Evolutionary conservation across 2,113 vertebrate genomes (phyloP), one percentile per base, ranked within the genome.

Genomic region (Saccopteryx leptura): DNA sequence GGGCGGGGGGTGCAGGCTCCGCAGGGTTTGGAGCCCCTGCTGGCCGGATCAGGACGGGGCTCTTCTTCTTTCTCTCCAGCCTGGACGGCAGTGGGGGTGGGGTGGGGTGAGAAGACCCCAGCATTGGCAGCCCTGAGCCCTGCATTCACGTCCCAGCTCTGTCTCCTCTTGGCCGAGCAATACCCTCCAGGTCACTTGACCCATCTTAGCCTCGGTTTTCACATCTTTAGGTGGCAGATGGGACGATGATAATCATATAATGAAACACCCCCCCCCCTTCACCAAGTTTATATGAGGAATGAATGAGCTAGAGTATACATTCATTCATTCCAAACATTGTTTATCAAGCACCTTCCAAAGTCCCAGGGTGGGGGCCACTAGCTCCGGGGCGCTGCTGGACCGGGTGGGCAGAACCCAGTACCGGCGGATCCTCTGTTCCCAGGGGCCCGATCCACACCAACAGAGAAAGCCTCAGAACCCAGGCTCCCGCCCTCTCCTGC

Each of bases 361-460:
- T 24, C 65, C 52, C 4, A 5, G 65, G 9, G 58, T 4, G 3
- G 3, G 61, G 3, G 61, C 7, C 1, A 0, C 4, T 4, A 0
- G 65, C 88, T n/a, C 74, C 56, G 75, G 24, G 80, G 46, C 61
- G 8, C 0, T 1, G 15, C 11, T 17, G 9, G 26, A 39, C 12
- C 9, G 7, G 63, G 9, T 23, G 75, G 17, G 82, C 26, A 5
- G 24, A 6, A 1, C 82, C 52, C 71, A 1, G 8, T 6, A 0
- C 26, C 8, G 15, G 4, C 2, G 9, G 82, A 12, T 12, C 76
- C 54, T 54, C 23, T 0, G 0, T 18, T 13, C 74, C 74, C 23
- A 3, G n/a, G 61, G 50, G 66, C 39, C 5, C 10, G 60, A 15
- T 24, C 7, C 4, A 14, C 4, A 2, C 33, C 28, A 33, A 10